A percentile compares a stretch with the other conserved stretches of the same genome.
Evolutionary conservation across 2,113 vertebrate genomes (phyloP).

Genomic region (Erythrolamprus reginae): DNA sequence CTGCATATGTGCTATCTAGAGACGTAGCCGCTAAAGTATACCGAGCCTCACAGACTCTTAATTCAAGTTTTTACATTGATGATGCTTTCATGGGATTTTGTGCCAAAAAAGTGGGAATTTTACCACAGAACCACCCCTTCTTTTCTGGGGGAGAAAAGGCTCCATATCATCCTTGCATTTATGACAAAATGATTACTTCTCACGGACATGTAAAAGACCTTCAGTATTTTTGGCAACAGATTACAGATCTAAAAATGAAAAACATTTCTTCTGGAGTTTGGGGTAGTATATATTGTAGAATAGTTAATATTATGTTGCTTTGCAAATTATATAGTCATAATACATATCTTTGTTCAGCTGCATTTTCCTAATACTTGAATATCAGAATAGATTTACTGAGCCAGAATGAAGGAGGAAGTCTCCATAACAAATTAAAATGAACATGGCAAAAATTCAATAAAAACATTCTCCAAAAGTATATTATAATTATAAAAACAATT

Average conservation of each 20-base stretch:
- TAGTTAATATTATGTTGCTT: slow-evolving; percentile 80
- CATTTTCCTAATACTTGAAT: slow-evolving; percentile 77
- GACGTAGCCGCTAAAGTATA: slow-evolving; percentile 87
- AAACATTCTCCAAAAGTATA: slow-evolving; percentile 37
- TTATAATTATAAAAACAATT: slow-evolving; percentile 19
- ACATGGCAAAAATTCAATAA: slow-evolving; percentile 47
- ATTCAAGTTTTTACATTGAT: slow-evolving; percentile 88
- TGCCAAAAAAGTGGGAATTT: slow-evolving; percentile 82
- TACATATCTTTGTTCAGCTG: slow-evolving; percentile 83
- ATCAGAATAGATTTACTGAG: slow-evolving; percentile 62
- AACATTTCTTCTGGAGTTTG: slow-evolving; percentile 67
- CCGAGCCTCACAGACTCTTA: slow-evolving; percentile 77
- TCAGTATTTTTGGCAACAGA: slow-evolving; percentile 76
- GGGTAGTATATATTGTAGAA: slow-evolving; percentile 77
- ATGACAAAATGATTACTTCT: slow-evolving; percentile 92
- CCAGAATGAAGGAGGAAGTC: slow-evolving; percentile 54
- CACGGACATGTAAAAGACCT: slow-evolving; percentile 82
- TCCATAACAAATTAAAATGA: slow-evolving; percentile 20
- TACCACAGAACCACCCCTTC: slow-evolving; percentile 81
- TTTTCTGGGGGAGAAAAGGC: slow-evolving; percentile 89
- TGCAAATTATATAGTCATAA: slow-evolving; percentile 72
- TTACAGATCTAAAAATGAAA: slow-evolving; percentile 70
- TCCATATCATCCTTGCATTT: slow-evolving; percentile 88
- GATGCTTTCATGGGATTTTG: slow-evolving; percentile 97
- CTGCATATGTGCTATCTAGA: slow-evolving; percentile 83